phyloP scores from a whole-genome alignment of 2,888 invertebrate species.

The Polyommatus icarus region DNA sequence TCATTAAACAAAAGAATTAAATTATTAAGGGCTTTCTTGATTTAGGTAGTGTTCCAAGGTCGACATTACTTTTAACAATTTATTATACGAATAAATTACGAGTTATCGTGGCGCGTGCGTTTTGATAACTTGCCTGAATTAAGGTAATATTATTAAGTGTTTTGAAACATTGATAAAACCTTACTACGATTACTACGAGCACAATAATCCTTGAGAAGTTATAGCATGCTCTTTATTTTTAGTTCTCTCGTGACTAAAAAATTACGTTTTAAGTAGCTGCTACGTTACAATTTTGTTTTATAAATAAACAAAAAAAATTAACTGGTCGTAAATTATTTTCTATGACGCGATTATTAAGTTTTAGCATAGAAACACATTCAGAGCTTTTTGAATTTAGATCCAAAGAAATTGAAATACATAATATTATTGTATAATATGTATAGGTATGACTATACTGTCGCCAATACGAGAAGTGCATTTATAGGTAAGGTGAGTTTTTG shows the following conservation, averaged over 20 bases:
- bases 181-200: conserved; percentile 3
- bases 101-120: conserved; percentile 22
- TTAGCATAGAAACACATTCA: too few species aligned
- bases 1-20: neutral
- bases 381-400: too few species aligned
- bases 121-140: conserved; percentile 7
- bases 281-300: neutral
- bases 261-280: neutral
- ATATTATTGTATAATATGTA: too few species aligned
- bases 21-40: neutral
- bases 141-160: conserved; percentile 13
- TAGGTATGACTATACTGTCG: too few species aligned
- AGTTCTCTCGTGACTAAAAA: neutral
- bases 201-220: neutral
- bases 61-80: conserved; percentile 10
- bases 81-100: conserved; percentile 18
- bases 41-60: conserved; percentile 1
- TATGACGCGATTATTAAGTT: neutral
- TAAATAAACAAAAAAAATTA: neutral
- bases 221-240: neutral
- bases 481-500: too few species aligned
- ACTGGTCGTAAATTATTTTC: neutral
- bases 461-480: too few species aligned
- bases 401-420: too few species aligned
- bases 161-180: conserved; percentile 19